These are phyloP conservation scores for Philopotamus ludificatus DNA, from an alignment of 1,140 invertebrate genomes.

Conservation along the genomic window DNA sequence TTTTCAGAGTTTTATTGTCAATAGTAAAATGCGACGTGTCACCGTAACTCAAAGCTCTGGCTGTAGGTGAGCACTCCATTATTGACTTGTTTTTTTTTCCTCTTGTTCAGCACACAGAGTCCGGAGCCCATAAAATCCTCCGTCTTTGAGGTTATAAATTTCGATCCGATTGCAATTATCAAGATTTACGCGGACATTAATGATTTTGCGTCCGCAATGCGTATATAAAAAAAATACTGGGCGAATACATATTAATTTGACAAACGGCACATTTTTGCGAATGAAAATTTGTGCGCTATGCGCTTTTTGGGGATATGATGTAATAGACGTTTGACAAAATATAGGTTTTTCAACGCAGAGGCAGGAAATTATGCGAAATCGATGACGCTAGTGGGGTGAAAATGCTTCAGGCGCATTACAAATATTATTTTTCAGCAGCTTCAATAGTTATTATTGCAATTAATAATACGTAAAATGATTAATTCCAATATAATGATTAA, in stretches of 20 bases:
- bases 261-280: too few relatives aligned
- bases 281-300: too few relatives aligned
- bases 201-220: slow-evolving; percentile 1
- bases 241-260: background rate
- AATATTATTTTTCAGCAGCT: background rate
- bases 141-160: slow-evolving; percentile 36
- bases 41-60: slow-evolving; percentile 33
- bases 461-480: too few relatives aligned
- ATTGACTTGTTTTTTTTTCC: slow-evolving; percentile 35
- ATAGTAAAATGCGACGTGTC: slow-evolving; percentile 38
- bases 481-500: too few relatives aligned
- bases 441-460: too few relatives aligned
- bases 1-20: slow-evolving; percentile 31
- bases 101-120: slow-evolving; percentile 1
- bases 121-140: slow-evolving; percentile 18
- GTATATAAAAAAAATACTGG: background rate
- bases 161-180: slow-evolving; percentile 37
- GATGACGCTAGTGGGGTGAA: background rate
- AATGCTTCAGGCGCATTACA: background rate
- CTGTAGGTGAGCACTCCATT: slow-evolving; percentile 10
- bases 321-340: background rate
- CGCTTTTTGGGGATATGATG: too few relatives aligned
- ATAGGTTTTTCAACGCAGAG: too few relatives aligned
- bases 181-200: slow-evolving; percentile 34
- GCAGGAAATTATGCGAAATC: too few relatives aligned